phyloP scores from a whole-genome alignment of 2,888 invertebrate species.

The Dasysyrphus tricinctus region DNA sequence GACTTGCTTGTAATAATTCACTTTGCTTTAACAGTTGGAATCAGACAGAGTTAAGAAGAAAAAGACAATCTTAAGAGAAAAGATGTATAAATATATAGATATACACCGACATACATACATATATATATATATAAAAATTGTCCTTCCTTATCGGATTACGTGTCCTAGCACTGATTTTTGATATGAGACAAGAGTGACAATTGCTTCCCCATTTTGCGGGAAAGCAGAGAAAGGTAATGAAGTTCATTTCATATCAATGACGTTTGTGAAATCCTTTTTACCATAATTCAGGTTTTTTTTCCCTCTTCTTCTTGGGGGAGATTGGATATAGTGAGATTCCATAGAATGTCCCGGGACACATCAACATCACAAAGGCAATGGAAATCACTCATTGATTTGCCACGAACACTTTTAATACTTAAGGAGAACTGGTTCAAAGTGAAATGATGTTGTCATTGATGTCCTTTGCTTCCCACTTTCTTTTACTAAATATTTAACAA shows the following conservation, averaged over 20 bases:
- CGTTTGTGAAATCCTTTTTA: slow-evolving; percentile 56
- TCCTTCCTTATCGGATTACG: slow-evolving; percentile 63
- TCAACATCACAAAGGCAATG: slow-evolving; percentile 48
- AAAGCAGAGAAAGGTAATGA: neutral
- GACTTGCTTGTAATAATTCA: slow-evolving; percentile 68
- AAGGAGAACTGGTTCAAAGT: slow-evolving; percentile 34
- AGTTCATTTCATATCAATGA: slow-evolving; percentile 52
- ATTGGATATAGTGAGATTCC: too few relatives aligned
- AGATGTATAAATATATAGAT: neutral
- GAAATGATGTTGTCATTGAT: slow-evolving; percentile 31
- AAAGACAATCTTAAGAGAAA: slow-evolving; percentile 5
- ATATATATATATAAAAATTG: slow-evolving; percentile 38
- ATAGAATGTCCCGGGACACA: neutral
- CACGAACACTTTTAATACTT: slow-evolving; percentile 50
- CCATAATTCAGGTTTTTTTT: slow-evolving; percentile 49
- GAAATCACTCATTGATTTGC: slow-evolving; percentile 69
- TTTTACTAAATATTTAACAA: slow-evolving; percentile 16
- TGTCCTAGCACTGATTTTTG: slow-evolving; percentile 61
- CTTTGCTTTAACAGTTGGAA: slow-evolving; percentile 50
- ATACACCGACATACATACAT: neutral
- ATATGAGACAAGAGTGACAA: slow-evolving; percentile 33
- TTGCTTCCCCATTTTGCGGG: slow-evolving; percentile 23
- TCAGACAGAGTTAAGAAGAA: slow-evolving; percentile 23
- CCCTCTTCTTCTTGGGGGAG: neutral
- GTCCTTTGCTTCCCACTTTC: slow-evolving; percentile 7